Evolutionary conservation across 1,140 invertebrate species (phyloP), one percentile per base, ranked within the genome.

Genomic region (Tigriopus japonicus): DNA sequence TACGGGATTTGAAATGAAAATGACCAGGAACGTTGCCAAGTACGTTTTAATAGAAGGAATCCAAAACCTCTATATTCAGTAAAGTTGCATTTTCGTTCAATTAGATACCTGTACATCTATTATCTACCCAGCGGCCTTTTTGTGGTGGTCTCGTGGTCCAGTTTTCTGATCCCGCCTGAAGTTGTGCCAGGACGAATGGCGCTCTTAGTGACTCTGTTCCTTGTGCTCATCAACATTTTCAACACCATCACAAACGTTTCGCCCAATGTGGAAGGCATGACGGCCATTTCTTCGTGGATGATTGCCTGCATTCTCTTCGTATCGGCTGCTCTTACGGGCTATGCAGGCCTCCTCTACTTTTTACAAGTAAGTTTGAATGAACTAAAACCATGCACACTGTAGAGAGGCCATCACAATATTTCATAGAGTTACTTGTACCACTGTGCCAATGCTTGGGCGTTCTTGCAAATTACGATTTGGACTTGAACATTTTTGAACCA

Each of bases 121-220:
- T 81, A 80, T 65, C 67, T 81, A 13, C 79, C 79, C 0, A 78
- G 76, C 9, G 76, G 77, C 1, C 67, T 81, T n/a, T 80, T 81
- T 64, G 77, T 80, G 40, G 76, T 78, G 63, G 79, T 81, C 64
- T 79, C 78, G 1, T 81, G 79, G 78, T 75, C 78, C 45, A 78
- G 78, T 45, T 81, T 81, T 68, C 75, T 78, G 51, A 76, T 80
- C 13, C 79, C 79, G 59, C 76, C 78, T 0, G 78, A 80, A 67
- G 76, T 79, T 21, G 77, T 79, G 3, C 78, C 78, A 0, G 79
- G 77, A 3, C 68, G 78, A 15, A 74, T 73, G 68, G 77, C 79
- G 6, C 67, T 80, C 10, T 70, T 79, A 1, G 77, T 80, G 35
- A 80, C 78, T 2, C 51, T 63, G 9, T 59, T 65, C 23, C 64